Conservation (phyloP, 2,113 vertebrate species). For the Pedionomus torquatus region DNA sequence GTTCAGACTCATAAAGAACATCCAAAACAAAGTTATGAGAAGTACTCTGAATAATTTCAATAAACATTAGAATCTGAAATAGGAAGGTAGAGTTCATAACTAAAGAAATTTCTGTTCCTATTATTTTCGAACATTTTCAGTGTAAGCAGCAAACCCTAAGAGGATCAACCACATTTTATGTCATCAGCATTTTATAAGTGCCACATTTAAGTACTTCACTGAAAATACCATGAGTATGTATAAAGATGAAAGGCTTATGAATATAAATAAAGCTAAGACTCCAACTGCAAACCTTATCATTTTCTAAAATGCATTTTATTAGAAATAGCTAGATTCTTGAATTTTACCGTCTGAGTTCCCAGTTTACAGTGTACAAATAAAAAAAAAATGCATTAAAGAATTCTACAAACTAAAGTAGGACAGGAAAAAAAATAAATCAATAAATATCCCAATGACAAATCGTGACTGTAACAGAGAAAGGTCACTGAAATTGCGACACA, state of each 20-base stretch:
- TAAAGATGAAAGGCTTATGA: constrained; percentile 87
- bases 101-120: constrained; percentile 75
- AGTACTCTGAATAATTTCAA: constrained; percentile 72
- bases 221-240: constrained; percentile 81
- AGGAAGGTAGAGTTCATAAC: constrained; percentile 73
- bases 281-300: constrained; percentile 83
- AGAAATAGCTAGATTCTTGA: constrained; percentile 74
- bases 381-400: constrained; percentile 70
- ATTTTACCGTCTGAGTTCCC: constrained; percentile 75
- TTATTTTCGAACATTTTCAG: constrained; percentile 81
- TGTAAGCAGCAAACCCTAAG: constrained; percentile 83
- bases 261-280: constrained; percentile 87
- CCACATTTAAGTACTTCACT: constrained; percentile 83
- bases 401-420: constrained; percentile 50
- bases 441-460: constrained; percentile 55
- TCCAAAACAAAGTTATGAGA: constrained; percentile 69
- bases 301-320: constrained; percentile 81
- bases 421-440: constrained; percentile 53
- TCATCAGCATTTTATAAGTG: constrained; percentile 86
- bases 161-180: constrained; percentile 84
- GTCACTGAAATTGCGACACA: constrained; percentile 41
- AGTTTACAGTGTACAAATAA: constrained; percentile 69
- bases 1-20: constrained; percentile 63
- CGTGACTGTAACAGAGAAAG: constrained; percentile 48
- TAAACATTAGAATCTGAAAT: constrained; percentile 69